A percentile compares a stretch with the other conserved stretches of the same genome.
phyloP scores from a whole-genome alignment of 2,888 invertebrate genomes.

The Acronicta alni region DNA sequence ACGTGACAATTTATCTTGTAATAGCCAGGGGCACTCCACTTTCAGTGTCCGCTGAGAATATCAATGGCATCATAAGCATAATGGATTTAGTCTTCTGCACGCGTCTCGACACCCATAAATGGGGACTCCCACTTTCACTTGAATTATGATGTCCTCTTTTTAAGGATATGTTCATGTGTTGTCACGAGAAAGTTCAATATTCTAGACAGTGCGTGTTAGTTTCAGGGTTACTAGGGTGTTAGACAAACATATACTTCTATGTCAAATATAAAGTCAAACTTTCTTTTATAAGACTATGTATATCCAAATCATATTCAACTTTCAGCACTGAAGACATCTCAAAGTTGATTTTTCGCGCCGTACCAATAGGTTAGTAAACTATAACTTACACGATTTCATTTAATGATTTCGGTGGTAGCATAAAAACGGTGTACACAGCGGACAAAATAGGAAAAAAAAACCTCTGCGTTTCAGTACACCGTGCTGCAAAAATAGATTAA shows the following conservation, averaged over 20 bases:
- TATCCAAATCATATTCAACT: slow-evolving; percentile 15
- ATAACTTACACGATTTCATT: slow-evolving; percentile 18
- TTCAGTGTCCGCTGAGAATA: slow-evolving; percentile 70
- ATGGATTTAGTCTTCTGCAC: slow-evolving; percentile 70
- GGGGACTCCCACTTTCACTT: slow-evolving; percentile 73
- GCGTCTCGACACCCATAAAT: slow-evolving; percentile 64
- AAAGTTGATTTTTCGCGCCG: slow-evolving; percentile 20
- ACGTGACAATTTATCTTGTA: slow-evolving; percentile 61
- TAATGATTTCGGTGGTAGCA: slow-evolving; percentile 15
- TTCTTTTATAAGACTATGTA: neutral
- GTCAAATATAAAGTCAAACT: slow-evolving; percentile 6
- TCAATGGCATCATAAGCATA: slow-evolving; percentile 75
- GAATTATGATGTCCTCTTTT: slow-evolving; percentile 66
- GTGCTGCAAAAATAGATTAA: slow-evolving; percentile 51
- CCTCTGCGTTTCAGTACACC: slow-evolving; percentile 16
- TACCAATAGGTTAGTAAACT: slow-evolving; percentile 16
- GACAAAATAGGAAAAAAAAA: slow-evolving; percentile 9
- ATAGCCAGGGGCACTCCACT: slow-evolving; percentile 65
- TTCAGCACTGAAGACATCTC: slow-evolving; percentile 33
- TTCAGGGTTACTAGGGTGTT: slow-evolving; percentile 35
- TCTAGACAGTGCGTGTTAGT: slow-evolving; percentile 39
- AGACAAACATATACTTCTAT: slow-evolving; percentile 11
- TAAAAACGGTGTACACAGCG: slow-evolving; percentile 30
- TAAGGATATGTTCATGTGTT: slow-evolving; percentile 57
- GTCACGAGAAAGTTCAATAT: slow-evolving; percentile 54